Evolutionary conservation across 2,888 invertebrate genomes (phyloP).

Genomic region (Elegia similella): DNA sequence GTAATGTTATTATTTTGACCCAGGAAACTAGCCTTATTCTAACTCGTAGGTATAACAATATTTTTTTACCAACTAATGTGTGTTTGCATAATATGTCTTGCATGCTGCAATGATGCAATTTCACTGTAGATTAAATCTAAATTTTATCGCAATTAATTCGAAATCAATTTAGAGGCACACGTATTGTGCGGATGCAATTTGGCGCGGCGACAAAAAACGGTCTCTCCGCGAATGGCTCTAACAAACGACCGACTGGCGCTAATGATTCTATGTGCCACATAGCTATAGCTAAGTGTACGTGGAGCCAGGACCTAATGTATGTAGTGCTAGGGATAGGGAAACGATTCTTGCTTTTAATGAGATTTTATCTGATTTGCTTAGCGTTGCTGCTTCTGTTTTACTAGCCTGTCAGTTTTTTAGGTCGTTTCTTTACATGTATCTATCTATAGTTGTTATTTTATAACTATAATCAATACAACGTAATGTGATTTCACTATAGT

Average conservation of each 20-base stretch:
- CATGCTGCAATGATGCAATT: constrained; percentile 9
- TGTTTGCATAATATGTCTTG: constrained; percentile 1
- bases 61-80: neutral
- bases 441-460: too few species aligned
- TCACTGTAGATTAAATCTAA: constrained; percentile 14
- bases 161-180: constrained; percentile 73
- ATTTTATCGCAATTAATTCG: constrained; percentile 65
- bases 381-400: neutral
- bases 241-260: constrained; percentile 78
- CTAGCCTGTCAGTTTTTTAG: neutral
- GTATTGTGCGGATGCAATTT: constrained; percentile 79
- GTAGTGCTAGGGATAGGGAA: constrained; percentile 14
- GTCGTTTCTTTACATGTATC: too few species aligned
- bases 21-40: too few species aligned
- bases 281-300: constrained; percentile 26
- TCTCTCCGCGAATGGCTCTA: constrained; percentile 73
- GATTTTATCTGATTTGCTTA: neutral
- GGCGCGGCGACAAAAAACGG: constrained; percentile 74
- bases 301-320: constrained; percentile 14
- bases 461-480: too few species aligned
- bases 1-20: too few species aligned
- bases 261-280: constrained; percentile 69
- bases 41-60: neutral
- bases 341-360: neutral
- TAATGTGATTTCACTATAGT: too few species aligned